Evolutionary conservation across 2,888 invertebrate genomes (phyloP).

Genomic region (Mesopsocus fuscifrons): DNA sequence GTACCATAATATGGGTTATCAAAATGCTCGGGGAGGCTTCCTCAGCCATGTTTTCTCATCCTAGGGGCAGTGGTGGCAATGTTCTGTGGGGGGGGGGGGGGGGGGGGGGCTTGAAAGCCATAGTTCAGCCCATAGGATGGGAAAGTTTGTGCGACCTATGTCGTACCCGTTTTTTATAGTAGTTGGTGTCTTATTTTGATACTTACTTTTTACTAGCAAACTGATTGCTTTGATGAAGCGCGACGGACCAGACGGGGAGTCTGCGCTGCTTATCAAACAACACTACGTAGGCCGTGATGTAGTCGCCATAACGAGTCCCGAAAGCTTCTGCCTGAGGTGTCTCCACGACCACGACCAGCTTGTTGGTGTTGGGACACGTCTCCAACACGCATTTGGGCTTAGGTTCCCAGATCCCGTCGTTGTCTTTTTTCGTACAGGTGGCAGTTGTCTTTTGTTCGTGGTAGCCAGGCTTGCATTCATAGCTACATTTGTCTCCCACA

Average conservation of each 20-base stretch:
- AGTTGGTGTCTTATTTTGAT: neutral
- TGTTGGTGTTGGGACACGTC: neutral
- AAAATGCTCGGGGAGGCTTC: too few relatives aligned
- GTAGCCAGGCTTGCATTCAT: neutral
- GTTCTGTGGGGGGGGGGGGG: too few relatives aligned
- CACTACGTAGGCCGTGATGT: conserved; percentile 12
- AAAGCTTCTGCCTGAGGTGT: neutral
- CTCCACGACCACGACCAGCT: neutral
- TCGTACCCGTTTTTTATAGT: too few relatives aligned
- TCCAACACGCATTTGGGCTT: neutral
- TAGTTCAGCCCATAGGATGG: too few relatives aligned
- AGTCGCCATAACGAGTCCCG: conserved; percentile 1
- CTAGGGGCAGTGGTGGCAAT: too few relatives aligned
- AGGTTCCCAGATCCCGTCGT: neutral
- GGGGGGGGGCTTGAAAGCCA: too few relatives aligned
- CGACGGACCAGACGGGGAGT: conserved; percentile 14
- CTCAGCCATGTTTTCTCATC: too few relatives aligned
- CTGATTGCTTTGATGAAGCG: conserved; percentile 12
- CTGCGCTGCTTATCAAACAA: conserved; percentile 12
- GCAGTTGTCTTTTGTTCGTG: neutral
- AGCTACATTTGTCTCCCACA: neutral
- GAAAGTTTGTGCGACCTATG: too few relatives aligned
- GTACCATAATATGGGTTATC: too few relatives aligned
- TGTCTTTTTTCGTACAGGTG: neutral
- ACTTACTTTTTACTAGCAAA: neutral